These are phyloP conservation scores for Trichopria drosophilae DNA, from an alignment of 2,888 invertebrate genomes.

Conservation along the genomic window DNA sequence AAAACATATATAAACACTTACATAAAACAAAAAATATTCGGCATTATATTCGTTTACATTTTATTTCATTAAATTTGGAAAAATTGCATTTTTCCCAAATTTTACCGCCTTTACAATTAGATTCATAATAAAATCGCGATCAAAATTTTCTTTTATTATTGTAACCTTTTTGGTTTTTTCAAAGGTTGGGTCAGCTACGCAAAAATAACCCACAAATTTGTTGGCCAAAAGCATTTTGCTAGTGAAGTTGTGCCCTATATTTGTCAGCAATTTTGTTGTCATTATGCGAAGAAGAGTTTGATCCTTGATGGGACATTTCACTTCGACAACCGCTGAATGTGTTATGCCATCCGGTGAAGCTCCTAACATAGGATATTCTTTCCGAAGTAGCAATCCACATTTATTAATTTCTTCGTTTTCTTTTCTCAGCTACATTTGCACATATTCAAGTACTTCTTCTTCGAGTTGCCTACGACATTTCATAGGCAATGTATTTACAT, in stretches of 20 bases:
- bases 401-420: neutral
- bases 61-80: conserved; percentile 7
- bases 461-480: no score
- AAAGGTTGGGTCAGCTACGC: conserved; percentile 39
- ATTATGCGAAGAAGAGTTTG: conserved; percentile 6
- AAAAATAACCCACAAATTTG: conserved; percentile 35
- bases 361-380: conserved; percentile 4
- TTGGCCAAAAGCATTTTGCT: conserved; percentile 40
- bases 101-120: conserved; percentile 6
- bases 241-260: no score
- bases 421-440: no score
- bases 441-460: no score
- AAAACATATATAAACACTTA: neutral
- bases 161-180: conserved; percentile 31
- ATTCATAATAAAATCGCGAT: conserved; percentile 6
- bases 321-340: conserved; percentile 4
- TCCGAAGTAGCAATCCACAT: conserved; percentile 1
- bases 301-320: neutral
- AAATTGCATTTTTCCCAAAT: conserved; percentile 12
- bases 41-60: conserved; percentile 3
- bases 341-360: conserved; percentile 6
- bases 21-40: neutral
- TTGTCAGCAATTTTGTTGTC: conserved; percentile 18
- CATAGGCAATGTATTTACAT: no score
- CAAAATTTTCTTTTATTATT: conserved; percentile 12